Evolutionary conservation across 35 echinoderm and acorn worm genomes (phyloP).

Genomic region (Chiridota heheva): DNA sequence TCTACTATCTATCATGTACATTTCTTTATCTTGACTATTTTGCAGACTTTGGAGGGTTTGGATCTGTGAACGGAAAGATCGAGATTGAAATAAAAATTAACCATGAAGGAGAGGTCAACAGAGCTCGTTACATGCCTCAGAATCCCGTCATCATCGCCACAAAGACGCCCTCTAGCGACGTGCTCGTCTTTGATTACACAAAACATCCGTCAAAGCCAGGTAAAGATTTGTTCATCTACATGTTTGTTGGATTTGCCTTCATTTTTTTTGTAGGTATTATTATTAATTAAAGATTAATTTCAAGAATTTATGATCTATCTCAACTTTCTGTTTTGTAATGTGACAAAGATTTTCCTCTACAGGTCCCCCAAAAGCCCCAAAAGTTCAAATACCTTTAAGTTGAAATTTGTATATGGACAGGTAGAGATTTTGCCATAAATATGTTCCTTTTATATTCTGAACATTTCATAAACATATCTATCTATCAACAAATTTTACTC

Average conservation of each 20-base stretch:
- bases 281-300: too few species aligned
- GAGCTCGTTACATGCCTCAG: conserved; percentile 98
- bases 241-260: background rate
- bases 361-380: too few species aligned
- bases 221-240: background rate
- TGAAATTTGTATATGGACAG: too few species aligned
- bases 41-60: conserved; percentile 98
- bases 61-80: conserved; percentile 97
- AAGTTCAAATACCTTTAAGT: too few species aligned
- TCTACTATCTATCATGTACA: too few species aligned
- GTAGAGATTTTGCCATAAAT: too few species aligned
- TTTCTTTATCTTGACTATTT: conserved; percentile 19
- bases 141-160: conserved; percentile 95
- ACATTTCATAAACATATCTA: too few species aligned
- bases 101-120: conserved; percentile 98
- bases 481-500: too few species aligned
- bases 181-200: conserved; percentile 98
- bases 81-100: conserved; percentile 99
- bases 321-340: too few species aligned
- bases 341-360: too few species aligned
- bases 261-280: background rate
- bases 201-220: conserved; percentile 99
- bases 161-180: conserved; percentile 98
- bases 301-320: too few species aligned
- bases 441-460: too few species aligned